These are phyloP conservation scores for Melieria omissa DNA, from an alignment of 2,888 invertebrate species.

Conservation along the genomic window DNA sequence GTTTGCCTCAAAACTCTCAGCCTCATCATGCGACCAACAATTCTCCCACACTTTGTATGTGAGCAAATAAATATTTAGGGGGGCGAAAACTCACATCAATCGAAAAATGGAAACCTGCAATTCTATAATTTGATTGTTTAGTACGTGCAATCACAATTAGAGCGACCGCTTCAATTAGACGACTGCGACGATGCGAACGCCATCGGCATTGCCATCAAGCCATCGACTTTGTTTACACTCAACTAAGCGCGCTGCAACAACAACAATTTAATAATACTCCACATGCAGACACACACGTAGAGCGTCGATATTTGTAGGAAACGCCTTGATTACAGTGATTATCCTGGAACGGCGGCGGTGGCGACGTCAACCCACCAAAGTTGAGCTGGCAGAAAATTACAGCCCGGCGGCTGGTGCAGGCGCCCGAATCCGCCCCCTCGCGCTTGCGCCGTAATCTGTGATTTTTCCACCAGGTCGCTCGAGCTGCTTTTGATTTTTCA, in stretches of 20 bases:
- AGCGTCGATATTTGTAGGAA: constrained; percentile 31
- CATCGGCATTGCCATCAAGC: not conserved
- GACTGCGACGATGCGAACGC: too few species aligned
- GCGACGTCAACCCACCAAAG: not conserved
- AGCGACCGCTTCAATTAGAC: not conserved
- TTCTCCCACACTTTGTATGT: too few species aligned
- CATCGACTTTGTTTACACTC: not conserved
- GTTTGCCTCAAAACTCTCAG: too few species aligned
- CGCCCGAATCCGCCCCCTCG: too few species aligned
- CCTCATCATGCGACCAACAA: too few species aligned
- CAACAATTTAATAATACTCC: too few species aligned
- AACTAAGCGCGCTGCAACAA: not conserved
- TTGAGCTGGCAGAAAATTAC: constrained; percentile 30
- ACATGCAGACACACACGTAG: too few species aligned
- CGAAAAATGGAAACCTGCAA: constrained; percentile 10
- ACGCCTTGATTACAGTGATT: constrained; percentile 62
- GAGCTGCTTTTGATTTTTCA: not conserved
- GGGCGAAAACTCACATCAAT: too few species aligned
- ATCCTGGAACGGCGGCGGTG: constrained; percentile 35
- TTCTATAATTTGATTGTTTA: constrained; percentile 30
- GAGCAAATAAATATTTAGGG: too few species aligned
- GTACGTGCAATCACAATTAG: constrained; percentile 26
- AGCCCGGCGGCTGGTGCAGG: not conserved
- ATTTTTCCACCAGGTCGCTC: constrained; percentile 2
- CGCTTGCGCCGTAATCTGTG: not conserved